Evolutionary conservation across 2,797 vertebrate species (phyloP), one percentile per base, ranked within the genome.

Genomic region (Buceros bicornis): DNA sequence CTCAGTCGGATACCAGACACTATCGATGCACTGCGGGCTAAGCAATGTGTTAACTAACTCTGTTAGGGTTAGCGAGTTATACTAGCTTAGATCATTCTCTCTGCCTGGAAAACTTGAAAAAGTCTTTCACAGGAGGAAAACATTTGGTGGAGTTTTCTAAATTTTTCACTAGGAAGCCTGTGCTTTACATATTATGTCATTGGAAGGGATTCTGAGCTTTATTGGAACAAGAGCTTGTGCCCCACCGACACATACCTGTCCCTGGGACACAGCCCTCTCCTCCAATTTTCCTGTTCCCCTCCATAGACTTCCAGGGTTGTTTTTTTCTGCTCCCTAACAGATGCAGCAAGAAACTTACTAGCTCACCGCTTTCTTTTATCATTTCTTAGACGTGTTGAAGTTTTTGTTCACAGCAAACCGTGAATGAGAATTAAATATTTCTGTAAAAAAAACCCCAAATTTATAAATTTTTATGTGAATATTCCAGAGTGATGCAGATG

Each of bases 361-460:
- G 69, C 79, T 94, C 28, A 58, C 37, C 47, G 65, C 58, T 91
- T 95, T 60, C 70, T 87, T 92, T 92, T 89, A 82, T 48, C 60
- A 70, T 94, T 94, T 87, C 69, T 48, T 67, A 82, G 42, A 93
- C 87, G 67, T 58, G 91, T 91, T 94, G 92, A 96, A 92, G 51
- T 86, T 95, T 85, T 95, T 51, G 40, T 90, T 96, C 85, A 82
- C 79, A 94, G 87, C 61, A 78, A 74, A 87, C 54, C 88, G 40
- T 93, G 91, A 93, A 94, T 62, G 9, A 88, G 72, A 96, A 85
- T 81, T 83, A 71, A 81, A 69, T 65, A 61, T 58, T 87, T 94
- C 76, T 85, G 76, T 77, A 33, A 8, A 9, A 11, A 61, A 37
- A 28, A 51, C 25, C 28, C 1, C 43, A 82, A 89, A 37, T 87